Evolutionary conservation across 1,140 invertebrate genomes (phyloP).

Genomic region (Drosophila fuyamai): DNA sequence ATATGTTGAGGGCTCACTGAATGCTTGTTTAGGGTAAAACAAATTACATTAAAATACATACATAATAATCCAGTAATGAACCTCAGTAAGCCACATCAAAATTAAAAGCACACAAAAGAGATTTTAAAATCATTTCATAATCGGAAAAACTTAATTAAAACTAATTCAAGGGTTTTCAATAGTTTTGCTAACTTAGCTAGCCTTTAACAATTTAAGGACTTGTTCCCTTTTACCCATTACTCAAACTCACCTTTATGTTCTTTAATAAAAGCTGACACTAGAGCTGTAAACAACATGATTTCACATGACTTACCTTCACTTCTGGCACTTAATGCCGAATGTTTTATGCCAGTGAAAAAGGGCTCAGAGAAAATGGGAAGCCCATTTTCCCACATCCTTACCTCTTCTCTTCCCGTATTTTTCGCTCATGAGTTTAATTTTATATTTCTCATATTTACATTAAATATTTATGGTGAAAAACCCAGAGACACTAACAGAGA

Average conservation of each 20-base stretch:
- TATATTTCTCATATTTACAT: conserved; percentile 60
- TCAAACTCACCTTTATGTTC: background rate
- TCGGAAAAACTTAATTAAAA: no score
- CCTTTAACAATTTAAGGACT: background rate
- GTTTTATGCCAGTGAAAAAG: conserved; percentile 31
- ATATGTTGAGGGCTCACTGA: conserved; percentile 52
- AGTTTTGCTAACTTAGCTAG: no score
- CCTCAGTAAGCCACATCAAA: conserved; percentile 33
- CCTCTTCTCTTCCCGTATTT: conserved; percentile 19
- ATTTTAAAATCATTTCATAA: no score
- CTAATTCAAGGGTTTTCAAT: no score
- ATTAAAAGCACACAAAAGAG: conserved; percentile 5
- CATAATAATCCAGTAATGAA: conserved; percentile 24
- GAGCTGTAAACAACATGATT: conserved; percentile 4
- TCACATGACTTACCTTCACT: conserved; percentile 16
- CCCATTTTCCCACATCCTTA: conserved; percentile 2
- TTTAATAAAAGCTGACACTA: conserved; percentile 9
- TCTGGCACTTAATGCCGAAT: conserved; percentile 22
- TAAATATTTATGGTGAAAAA: conserved; percentile 49
- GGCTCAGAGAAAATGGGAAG: background rate
- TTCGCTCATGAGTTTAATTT: conserved; percentile 60
- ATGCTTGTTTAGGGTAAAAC: conserved; percentile 42
- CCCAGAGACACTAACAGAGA: conserved; percentile 4
- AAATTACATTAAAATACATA: conserved; percentile 19
- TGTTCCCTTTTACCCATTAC: background rate